A percentile compares a stretch with the other conserved stretches of the same genome.
Evolutionary conservation across 2,888 invertebrate genomes (phyloP).

Genomic region (Protodeltote pygarga): DNA sequence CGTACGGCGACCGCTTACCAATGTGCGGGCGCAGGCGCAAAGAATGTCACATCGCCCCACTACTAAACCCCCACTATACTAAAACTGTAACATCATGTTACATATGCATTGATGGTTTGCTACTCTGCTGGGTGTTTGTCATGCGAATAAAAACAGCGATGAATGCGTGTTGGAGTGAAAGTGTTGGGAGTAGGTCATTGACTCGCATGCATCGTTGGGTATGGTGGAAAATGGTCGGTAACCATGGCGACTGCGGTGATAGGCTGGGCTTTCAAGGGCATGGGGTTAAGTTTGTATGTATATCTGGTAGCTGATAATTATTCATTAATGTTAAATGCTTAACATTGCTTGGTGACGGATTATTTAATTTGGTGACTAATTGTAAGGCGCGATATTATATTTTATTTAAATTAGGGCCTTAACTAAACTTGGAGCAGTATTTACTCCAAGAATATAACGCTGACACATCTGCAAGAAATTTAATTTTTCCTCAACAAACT

Average conservation of each 20-base stretch:
- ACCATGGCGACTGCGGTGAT: slow-evolving; percentile 39
- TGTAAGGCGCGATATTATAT: too few species aligned
- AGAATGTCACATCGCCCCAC: slow-evolving; percentile 49
- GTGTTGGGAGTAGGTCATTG: slow-evolving; percentile 61
- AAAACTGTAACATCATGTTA: slow-evolving; percentile 32
- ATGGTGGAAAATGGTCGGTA: slow-evolving; percentile 56
- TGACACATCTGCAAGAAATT: too few species aligned
- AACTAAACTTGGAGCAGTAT: too few species aligned
- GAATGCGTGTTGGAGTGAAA: slow-evolving; percentile 49
- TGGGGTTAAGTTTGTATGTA: slow-evolving; percentile 34
- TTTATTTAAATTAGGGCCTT: too few species aligned
- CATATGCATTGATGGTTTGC: slow-evolving; percentile 25
- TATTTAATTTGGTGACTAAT: too few species aligned
- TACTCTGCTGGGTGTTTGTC: not conserved
- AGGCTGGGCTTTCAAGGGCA: slow-evolving; percentile 46
- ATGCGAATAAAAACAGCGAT: slow-evolving; percentile 29
- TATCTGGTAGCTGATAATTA: slow-evolving; percentile 15
- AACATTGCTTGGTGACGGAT: too few species aligned
- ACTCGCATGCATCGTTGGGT: slow-evolving; percentile 58
- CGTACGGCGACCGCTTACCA: slow-evolving; percentile 42
- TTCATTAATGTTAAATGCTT: slow-evolving; percentile 18
- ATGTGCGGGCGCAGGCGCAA: slow-evolving; percentile 45
- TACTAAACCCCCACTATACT: slow-evolving; percentile 27
- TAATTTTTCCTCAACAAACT: too few species aligned
- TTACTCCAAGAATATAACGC: too few species aligned